phyloP scores from a whole-genome alignment of 2,113 vertebrate species.

The Paramisgurnus dabryanus region DNA sequence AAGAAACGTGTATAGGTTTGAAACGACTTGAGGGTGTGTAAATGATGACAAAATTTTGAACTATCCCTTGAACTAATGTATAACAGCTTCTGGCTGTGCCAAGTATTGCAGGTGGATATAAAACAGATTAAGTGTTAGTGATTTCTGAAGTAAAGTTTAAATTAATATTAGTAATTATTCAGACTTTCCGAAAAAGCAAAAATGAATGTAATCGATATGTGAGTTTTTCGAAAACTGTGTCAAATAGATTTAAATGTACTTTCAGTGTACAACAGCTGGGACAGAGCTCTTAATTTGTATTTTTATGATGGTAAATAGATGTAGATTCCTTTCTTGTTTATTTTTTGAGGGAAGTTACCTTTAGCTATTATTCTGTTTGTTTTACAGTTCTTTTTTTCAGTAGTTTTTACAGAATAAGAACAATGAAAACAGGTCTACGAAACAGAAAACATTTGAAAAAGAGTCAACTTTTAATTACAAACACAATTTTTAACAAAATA shows the following conservation, averaged over 20 bases:
- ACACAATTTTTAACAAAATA: neutral
- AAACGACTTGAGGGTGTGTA: no score
- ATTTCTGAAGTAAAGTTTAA: neutral
- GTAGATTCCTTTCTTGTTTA: neutral
- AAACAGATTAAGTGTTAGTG: neutral
- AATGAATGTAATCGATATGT: conserved; percentile 17
- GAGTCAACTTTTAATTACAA: conserved; percentile 2
- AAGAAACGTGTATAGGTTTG: no score
- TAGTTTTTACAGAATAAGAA: conserved; percentile 27
- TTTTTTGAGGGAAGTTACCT: conserved; percentile 11
- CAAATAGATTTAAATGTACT: conserved; percentile 57
- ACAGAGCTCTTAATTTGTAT: neutral
- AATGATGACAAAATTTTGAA: neutral
- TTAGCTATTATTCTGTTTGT: neutral
- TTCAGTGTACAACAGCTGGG: conserved; percentile 66
- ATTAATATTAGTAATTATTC: neutral
- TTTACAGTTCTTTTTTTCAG: conserved; percentile 28
- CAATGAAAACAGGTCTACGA: neutral
- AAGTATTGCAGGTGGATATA: conserved; percentile 4
- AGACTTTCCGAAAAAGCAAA: neutral
- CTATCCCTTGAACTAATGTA: conserved; percentile 23
- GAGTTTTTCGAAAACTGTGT: conserved; percentile 42
- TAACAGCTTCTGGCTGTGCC: neutral
- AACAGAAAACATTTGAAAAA: conserved; percentile 23
- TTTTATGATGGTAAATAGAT: conserved; percentile 1